Evolutionary conservation across 2,113 vertebrate species (phyloP).

Genomic region (Alces alces): DNA sequence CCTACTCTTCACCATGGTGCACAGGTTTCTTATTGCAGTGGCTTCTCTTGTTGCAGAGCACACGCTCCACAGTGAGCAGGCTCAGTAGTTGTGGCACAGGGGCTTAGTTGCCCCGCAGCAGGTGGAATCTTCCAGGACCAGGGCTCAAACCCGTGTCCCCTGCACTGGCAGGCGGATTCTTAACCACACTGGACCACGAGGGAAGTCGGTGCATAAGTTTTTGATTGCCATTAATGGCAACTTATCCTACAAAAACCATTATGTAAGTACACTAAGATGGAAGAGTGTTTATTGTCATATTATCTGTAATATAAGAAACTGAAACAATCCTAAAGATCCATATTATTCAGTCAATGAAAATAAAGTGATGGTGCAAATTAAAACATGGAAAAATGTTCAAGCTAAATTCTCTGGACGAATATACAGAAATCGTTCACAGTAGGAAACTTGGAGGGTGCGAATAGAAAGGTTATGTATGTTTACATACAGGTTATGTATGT

Average conservation of each 20-base stretch:
- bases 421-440: not conserved
- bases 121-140: not conserved
- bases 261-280: not conserved
- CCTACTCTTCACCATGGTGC: not conserved
- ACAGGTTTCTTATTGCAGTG: not conserved
- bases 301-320: not conserved
- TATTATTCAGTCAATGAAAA: not conserved
- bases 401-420: not conserved
- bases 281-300: not conserved
- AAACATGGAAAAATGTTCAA: not conserved
- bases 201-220: not conserved
- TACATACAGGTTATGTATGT: not conserved
- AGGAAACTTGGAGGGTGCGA: not conserved
- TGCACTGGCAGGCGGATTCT: not conserved
- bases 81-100: not conserved
- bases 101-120: not conserved
- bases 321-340: not conserved
- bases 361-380: not conserved
- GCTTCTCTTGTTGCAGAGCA: not conserved
- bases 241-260: not conserved
- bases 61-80: not conserved
- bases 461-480: not conserved
- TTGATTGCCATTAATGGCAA: not conserved
- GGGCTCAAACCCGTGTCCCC: not conserved
- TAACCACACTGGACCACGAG: not conserved